Base-by-base conservation (phyloP, 2,797 vertebrate genomes). In the Tympanoctomys barrerae region DNA sequence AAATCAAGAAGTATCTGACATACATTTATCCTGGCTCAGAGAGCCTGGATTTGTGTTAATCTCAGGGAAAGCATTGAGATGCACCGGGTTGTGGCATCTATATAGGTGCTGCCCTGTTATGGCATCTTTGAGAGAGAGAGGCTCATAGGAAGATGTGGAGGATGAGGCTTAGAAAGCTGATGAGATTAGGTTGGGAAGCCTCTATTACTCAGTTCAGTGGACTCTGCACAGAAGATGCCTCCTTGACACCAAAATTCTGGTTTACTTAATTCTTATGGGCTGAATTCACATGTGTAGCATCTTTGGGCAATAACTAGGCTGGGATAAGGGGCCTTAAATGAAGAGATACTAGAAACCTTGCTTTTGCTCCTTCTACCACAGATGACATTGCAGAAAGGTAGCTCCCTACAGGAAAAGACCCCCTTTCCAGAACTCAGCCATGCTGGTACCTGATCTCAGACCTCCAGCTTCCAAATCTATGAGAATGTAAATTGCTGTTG, bases 401-500 rank as follows among this genome's bases (percentile, higher is more conserved):
- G 36, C 33, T 18, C n/a, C 14, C 0, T 70, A 9, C 19, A n/a
- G 19, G 77, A 89, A 70, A 33, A 9, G 9, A 77, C 5, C 21
- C 77, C 80, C 28, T 87, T 22, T 42, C 57, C 21, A 73, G 73
- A 81, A 42, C 49, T 3, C 46, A 52, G 26, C n/a, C 11, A 39
- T 2, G 21, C 54, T 82, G 84, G 66, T 28, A 46, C 71, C 22
- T 31, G 42, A 71, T 42, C 14, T 49, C 46, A 86, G 52, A 62
- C 62, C 49, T 57, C n/a, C n/a, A 87, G 46, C 14, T 52, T 81
- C 64, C 24, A 21, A 36, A 86, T 90, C 64, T 52, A 78, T 73
- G 81, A 94, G 49, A 90, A 82, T 80, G 68, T 90, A 85, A 10
- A 86, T 78, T 84, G 91, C 77, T 90, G 71, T 75, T 93, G 78